Evolutionary conservation across 92 coral and sea anemone species (phyloP).

Genomic region (Metridium senile): DNA sequence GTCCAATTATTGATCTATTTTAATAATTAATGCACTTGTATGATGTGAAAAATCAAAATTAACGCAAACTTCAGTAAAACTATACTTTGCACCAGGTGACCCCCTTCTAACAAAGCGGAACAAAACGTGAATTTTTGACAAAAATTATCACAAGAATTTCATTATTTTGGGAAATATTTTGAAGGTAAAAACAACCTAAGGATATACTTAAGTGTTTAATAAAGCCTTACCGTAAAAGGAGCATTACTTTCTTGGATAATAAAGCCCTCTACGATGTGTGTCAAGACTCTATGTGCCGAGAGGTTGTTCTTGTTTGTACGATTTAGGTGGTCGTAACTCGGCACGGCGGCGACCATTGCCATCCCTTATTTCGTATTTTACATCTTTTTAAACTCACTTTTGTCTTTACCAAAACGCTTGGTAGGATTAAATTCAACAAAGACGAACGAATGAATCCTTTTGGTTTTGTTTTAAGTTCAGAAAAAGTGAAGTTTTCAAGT

Average conservation of each 20-base stretch:
- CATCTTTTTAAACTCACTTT: constrained; percentile 15
- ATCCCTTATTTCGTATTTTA: constrained; percentile 32
- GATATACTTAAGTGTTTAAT: neutral
- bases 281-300: constrained; percentile 81
- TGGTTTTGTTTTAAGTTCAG: neutral
- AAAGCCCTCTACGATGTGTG: constrained; percentile 94
- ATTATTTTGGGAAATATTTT: neutral
- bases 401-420: neutral
- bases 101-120: no score
- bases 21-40: no score
- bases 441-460: constrained; percentile 12
- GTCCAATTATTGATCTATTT: no score
- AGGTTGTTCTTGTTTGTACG: constrained; percentile 66
- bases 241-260: constrained; percentile 97
- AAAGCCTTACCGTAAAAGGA: constrained; percentile 88
- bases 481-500: neutral
- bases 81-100: neutral
- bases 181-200: neutral
- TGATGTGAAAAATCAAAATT: no score
- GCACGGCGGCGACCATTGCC: constrained; percentile 82
- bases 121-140: neutral
- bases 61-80: neutral
- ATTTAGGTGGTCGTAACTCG: constrained; percentile 55
- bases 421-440: constrained; percentile 3
- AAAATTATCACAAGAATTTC: neutral